These are phyloP conservation scores for Tauraco hartlaubi DNA, from an alignment of 2,797 vertebrate genomes.

Conservation along the genomic window DNA sequence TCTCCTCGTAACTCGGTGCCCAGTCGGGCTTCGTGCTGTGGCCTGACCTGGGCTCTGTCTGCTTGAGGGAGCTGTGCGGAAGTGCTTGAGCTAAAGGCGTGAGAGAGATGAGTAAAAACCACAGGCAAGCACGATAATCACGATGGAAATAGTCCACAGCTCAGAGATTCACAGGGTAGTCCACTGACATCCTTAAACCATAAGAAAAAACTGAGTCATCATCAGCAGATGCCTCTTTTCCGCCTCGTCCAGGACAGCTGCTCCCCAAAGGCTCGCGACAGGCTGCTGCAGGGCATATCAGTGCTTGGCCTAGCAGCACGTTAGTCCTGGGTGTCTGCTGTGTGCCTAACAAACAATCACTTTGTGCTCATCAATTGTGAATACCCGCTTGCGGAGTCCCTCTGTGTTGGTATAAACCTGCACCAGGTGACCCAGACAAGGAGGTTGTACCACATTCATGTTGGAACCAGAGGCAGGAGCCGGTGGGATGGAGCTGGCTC, in stretches of 20 bases:
- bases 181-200: rapidly evolving
- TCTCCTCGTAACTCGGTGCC: rapidly evolving
- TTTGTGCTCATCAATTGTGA: background rate
- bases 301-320: rapidly evolving
- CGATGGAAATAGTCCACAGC: background rate
- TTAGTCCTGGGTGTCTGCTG: background rate
- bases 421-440: background rate
- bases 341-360: background rate
- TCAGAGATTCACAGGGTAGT: background rate
- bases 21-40: background rate
- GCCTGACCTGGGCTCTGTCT: background rate
- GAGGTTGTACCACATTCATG: rapidly evolving
- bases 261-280: background rate
- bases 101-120: background rate
- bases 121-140: rapidly evolving
- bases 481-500: background rate
- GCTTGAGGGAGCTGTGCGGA: background rate
- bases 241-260: background rate
- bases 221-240: background rate
- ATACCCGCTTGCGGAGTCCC: background rate
- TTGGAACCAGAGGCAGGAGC: background rate
- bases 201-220: background rate
- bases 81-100: background rate
- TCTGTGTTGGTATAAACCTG: background rate
- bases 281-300: background rate